phyloP scores from a whole-genome alignment of 1,140 invertebrate species.

The Aphaenogaster ashmeadi region DNA sequence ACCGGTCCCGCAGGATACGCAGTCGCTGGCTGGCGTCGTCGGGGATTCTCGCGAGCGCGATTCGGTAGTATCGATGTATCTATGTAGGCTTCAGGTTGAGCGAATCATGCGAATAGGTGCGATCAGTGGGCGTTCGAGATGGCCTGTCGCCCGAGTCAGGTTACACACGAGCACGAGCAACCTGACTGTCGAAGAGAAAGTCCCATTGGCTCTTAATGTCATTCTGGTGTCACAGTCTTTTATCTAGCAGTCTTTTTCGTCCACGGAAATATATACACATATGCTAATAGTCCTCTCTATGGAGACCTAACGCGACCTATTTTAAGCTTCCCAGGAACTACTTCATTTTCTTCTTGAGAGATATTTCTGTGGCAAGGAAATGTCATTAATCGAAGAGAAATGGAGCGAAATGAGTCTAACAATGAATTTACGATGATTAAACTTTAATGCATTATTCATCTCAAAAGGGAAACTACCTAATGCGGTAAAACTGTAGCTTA shows the following conservation, averaged over 20 bases:
- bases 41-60: slow-evolving; percentile 40
- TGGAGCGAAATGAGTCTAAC: neutral
- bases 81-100: slow-evolving; percentile 16
- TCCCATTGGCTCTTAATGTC: slow-evolving; percentile 62
- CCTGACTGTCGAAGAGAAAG: slow-evolving; percentile 69
- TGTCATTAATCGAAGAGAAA: neutral
- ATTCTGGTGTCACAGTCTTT: slow-evolving; percentile 34
- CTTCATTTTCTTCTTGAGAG: neutral
- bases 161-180: slow-evolving; percentile 52
- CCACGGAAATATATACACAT: neutral
- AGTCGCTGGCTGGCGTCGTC: neutral
- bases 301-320: neutral
- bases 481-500: neutral
- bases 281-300: slow-evolving; percentile 15
- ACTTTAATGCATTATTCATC: slow-evolving; percentile 5
- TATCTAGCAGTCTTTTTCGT: slow-evolving; percentile 4
- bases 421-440: neutral
- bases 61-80: slow-evolving; percentile 50
- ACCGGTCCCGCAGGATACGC: slow-evolving; percentile 71
- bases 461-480: neutral
- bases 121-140: slow-evolving; percentile 71
- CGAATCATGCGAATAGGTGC: slow-evolving; percentile 55
- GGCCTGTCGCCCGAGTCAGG: slow-evolving; percentile 45
- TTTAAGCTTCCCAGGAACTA: neutral
- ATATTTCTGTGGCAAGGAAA: neutral